Base-by-base conservation (phyloP, 2,113 vertebrate genomes). In the Theristicus caerulescens region DNA sequence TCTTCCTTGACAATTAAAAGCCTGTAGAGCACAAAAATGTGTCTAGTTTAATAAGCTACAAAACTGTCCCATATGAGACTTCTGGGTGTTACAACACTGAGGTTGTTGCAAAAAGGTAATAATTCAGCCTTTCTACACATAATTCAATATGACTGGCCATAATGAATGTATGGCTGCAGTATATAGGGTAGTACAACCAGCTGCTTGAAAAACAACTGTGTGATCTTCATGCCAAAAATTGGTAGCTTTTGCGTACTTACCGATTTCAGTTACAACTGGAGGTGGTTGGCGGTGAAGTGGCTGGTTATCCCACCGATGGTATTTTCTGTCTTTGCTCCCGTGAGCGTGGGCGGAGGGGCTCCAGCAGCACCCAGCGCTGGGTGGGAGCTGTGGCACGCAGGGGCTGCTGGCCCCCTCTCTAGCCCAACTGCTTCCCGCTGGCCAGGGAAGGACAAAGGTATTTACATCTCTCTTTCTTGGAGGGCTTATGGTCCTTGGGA, bases 381-480 rank as follows among this genome's bases (percentile, higher is more conserved):
- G 31, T 73, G 54, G 15, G 38, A 61, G 20, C 47, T 12, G 16
- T 49, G 64, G 44, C 25, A 25, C 1, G 0, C 4, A 3, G 15
- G 19, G 14, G 31, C 26, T 74, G 16, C 40, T 42, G 52, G 29
- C 57, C 65, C 21, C 38, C 8, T 44, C 36, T 57, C 40, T 27
- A 49, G 20, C 44, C 27, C 57, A 38, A 18, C 46, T 82, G 38
- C 54, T 90, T 57, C 42, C 40, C 5, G 0, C 62, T 87, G 5
- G 6, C 44, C 3, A 4, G n/a, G 66, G 38, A 84, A 22, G 54
- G 57, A 66, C n/a, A 57, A 71, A 64, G 49, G 42, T 67, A 21
- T 92, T 96, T 86, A 31, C 49, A 83, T 40, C 44, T 94, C 66
- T 80, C 38, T 34, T 62, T 90, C 55, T 73, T 79, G 82, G 66